Base-by-base conservation (phyloP, 2,113 vertebrate genomes). In the Peucedramus taeniatus region DNA sequence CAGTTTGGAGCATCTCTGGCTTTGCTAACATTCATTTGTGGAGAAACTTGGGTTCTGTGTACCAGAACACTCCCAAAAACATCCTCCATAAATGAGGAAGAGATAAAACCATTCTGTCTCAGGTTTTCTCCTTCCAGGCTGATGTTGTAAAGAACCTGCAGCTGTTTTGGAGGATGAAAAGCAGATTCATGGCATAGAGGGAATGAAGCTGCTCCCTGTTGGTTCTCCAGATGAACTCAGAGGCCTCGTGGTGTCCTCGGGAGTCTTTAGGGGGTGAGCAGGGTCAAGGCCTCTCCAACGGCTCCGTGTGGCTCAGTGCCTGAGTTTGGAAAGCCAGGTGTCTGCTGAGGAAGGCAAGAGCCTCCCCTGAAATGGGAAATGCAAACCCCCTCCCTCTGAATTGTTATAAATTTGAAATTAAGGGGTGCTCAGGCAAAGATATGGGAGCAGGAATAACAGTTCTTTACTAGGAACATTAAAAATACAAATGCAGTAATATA, bases 251-350 rank as follows among this genome's bases (percentile, higher is more conserved):
- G 30, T 0, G 0, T 57, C 54, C 65, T 84, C 19, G 13, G 35
- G 64, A 64, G 72, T 69, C 88, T 28, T 37, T 4, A 68, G 54
- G 59, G 49, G 68, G 5, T 71, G 61, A 61, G 40, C 47, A 66
- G 72, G 26, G 51, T 28, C 40, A 53, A 37, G 83, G 22, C 6
- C 37, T 44, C 72, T 28, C n/a, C 54, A 20, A 61, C 53, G 42
- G 31, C 28, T 31, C 50, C 1, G 0, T 3, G 54, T 19, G 11
- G 49, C 20, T n/a, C 5, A 2, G 33, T 15, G 33, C 15, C 54
- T n/a, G 1, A 13, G 33, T n/a, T 57, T 57, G 33, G 1, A 23
- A 1, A 57, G 33, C 4, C 54, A n/a, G 33, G 33, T 22, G 33
- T 22, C 9, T 56, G 54, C 54, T 56, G 3, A 54, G 53, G 30